A percentile compares a stretch with the other conserved stretches of the same genome.
phyloP scores from a whole-genome alignment of 2,797 vertebrate genomes.

The Molossus alvarezi region DNA sequence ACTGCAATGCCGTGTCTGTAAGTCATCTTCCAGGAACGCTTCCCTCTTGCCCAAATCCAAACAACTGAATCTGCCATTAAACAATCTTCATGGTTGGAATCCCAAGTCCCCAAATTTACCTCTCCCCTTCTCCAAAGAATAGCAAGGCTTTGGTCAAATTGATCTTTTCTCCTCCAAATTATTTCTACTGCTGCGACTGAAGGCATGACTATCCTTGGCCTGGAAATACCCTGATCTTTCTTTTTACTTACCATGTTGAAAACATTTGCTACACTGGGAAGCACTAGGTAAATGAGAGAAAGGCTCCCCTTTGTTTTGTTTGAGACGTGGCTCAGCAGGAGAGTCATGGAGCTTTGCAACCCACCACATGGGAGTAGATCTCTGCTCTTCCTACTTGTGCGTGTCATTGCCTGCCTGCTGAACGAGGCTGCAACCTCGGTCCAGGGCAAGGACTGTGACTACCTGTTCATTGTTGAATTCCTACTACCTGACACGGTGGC shows the following conservation, averaged over 20 bases:
- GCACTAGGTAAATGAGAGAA: conserved; percentile 6
- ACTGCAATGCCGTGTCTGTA: neutral
- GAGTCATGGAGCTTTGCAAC: neutral
- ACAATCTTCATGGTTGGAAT: neutral
- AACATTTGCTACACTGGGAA: conserved; percentile 31
- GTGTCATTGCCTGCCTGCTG: neutral
- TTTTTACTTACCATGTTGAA: neutral
- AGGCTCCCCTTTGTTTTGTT: conserved; percentile 24
- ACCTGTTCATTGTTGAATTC: neutral
- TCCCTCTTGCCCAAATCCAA: neutral
- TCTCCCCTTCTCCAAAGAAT: neutral
- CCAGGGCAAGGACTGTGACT: neutral
- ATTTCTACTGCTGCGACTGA: neutral
- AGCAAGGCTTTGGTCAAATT: neutral
- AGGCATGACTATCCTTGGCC: neutral
- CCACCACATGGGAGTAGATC: neutral
- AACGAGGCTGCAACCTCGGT: neutral
- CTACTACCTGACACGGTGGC: neutral
- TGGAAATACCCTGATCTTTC: neutral
- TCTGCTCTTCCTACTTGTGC: neutral
- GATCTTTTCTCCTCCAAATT: neutral
- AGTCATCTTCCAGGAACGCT: neutral
- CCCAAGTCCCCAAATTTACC: neutral
- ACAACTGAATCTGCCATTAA: neutral
- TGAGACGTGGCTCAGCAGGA: neutral